These are phyloP conservation scores for Dendrocopos noguchii DNA, from an alignment of 2,113 vertebrate genomes.

Conservation along the genomic window DNA sequence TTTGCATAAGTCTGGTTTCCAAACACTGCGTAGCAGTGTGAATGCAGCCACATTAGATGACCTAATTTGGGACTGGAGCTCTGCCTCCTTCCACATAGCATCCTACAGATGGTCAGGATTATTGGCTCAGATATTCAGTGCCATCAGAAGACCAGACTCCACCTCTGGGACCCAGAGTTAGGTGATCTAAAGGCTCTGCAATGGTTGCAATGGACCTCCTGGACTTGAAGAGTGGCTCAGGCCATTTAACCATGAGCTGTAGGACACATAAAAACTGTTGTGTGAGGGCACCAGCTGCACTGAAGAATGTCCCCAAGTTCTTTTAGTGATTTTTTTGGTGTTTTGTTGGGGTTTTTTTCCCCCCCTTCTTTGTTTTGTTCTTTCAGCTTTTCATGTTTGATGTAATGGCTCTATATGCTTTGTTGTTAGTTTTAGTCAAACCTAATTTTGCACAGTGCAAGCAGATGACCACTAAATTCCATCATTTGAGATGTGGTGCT, in stretches of 20 bases:
- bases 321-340: neutral
- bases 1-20: neutral
- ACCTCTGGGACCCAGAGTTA: neutral
- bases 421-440: slow-evolving; percentile 37
- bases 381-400: slow-evolving; percentile 8
- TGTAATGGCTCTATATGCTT: slow-evolving; percentile 19
- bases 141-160: neutral
- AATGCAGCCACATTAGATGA: neutral
- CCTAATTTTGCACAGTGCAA: neutral
- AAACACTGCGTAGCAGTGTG: neutral
- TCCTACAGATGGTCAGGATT: neutral
- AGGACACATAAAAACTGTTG: neutral
- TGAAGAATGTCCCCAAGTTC: neutral
- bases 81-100: neutral
- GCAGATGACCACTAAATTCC: slow-evolving; percentile 27
- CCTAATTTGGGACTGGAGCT: neutral
- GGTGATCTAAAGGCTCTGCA: neutral
- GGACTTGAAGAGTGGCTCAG: neutral
- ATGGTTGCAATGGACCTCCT: neutral
- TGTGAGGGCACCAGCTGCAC: neutral
- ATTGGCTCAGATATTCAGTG: neutral
- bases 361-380: neutral
- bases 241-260: neutral
- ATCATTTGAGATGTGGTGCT: slow-evolving; percentile 24
- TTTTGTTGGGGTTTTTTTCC: rapidly evolving